Evolutionary conservation across 2,888 invertebrate genomes (phyloP).

Genomic region (Spilarctia lutea): DNA sequence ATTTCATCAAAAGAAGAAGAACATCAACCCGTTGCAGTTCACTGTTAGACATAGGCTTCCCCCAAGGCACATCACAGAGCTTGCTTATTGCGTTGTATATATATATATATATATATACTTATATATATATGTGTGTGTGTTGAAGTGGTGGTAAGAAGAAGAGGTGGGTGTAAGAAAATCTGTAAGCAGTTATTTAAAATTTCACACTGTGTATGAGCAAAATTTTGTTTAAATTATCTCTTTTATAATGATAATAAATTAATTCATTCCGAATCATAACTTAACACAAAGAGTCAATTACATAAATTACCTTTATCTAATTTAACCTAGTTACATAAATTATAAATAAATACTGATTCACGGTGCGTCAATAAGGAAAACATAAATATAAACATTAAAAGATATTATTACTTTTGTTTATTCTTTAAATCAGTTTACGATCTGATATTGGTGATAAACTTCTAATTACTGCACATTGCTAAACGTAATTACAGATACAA

Average conservation of each 20-base stretch:
- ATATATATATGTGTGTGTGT: too few relatives aligned
- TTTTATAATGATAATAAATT: constrained; percentile 3
- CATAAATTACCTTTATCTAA: constrained; percentile 14
- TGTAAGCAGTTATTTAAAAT: not conserved
- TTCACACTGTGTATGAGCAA: not conserved
- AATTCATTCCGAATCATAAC: constrained; percentile 5
- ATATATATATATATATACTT: too few relatives aligned
- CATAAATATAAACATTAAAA: not conserved
- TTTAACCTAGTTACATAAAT: constrained; percentile 36
- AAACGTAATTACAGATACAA: not conserved
- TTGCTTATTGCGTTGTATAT: too few relatives aligned
- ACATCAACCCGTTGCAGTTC: too few relatives aligned
- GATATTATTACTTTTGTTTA: not conserved
- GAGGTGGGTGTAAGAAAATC: too few relatives aligned
- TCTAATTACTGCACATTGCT: not conserved
- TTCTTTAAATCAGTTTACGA: not conserved
- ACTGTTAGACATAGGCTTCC: too few relatives aligned
- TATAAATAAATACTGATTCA: constrained; percentile 7
- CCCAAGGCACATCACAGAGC: too few relatives aligned
- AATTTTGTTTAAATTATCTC: not conserved
- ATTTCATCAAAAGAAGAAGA: too few relatives aligned
- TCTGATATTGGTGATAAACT: not conserved
- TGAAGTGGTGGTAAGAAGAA: too few relatives aligned
- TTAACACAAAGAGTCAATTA: constrained; percentile 4
- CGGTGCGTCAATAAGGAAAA: constrained; percentile 18